Conservation (phyloP, 1,140 invertebrate genomes). For the Argopecten irradians region DNA sequence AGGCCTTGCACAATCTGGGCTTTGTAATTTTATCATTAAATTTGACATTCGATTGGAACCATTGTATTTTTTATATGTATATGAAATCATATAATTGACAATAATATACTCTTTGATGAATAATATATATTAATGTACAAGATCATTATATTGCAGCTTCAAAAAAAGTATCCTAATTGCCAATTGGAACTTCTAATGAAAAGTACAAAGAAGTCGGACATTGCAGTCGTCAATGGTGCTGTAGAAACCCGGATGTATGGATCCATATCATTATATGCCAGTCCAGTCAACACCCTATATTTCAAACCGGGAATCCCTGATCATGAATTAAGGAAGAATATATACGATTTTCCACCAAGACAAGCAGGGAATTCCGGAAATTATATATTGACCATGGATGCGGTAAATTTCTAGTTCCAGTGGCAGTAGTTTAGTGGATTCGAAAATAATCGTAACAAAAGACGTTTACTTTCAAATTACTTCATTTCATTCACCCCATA, state of each 20-base stretch:
- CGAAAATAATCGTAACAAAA: too few relatives aligned
- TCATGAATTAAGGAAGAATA: too few relatives aligned
- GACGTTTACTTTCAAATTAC: too few relatives aligned
- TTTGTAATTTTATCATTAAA: too few relatives aligned
- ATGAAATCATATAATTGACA: too few relatives aligned
- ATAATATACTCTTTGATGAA: too few relatives aligned
- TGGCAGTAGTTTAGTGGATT: too few relatives aligned
- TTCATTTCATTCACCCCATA: too few relatives aligned
- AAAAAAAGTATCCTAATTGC: not conserved
- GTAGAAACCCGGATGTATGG: not conserved
- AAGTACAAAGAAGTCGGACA: not conserved
- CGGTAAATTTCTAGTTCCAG: not conserved
- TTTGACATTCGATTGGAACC: too few relatives aligned
- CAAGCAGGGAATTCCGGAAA: not conserved
- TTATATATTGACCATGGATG: not conserved
- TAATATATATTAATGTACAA: too few relatives aligned
- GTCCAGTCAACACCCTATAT: not conserved
- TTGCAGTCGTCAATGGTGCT: not conserved
- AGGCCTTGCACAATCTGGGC: too few relatives aligned
- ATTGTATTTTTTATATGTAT: too few relatives aligned
- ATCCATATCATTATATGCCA: not conserved
- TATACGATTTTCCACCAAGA: not conserved
- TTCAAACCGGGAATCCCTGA: not conserved
- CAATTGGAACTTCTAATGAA: not conserved
- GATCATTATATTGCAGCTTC: constrained; percentile 6